Evolutionary conservation across 35 echinoderm and acorn worm species (phyloP), one percentile per base, ranked within the genome.

Genomic region (Stichopus chloronotus): DNA sequence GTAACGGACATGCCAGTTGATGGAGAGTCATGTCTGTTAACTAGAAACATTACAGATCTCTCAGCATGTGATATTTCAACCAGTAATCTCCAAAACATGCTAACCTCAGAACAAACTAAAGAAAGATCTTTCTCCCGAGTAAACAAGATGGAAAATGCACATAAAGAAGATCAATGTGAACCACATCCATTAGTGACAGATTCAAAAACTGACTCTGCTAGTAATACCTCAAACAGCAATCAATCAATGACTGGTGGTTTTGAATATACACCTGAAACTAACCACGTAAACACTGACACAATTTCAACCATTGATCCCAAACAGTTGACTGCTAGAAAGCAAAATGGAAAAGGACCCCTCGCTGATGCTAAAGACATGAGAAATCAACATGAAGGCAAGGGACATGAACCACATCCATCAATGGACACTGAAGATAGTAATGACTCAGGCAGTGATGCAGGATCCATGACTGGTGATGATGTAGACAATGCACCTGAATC

Each of bases 401-500:
- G 11, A 9, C 61, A 65, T 17, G 2, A 17, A 65, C 11, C 11
- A 65, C 61, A 43, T 43, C 61, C 61, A 2, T 65, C 61, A 65
- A 9, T 13, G 11, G 17, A 63, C 4, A 63, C 8, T 63, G 11
- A 14, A 19, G 61, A 8, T 14, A 14, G 11, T 17, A 65, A 65
- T 65, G 61, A 11, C 61, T 65, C 19, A 9, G 19, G 19, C 9
- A 23, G 20, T 78, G 76, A n/a, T 8, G 6, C 8, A 22, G 30
- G 53, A 25, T 53, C 79, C 11, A 55, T 53, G 43, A 9, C 79
- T 83, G 23, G 23, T 56, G 55, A 25, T 68, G 57, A 61, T 87
- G 11, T 23, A 23, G 60, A 87, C 21, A 59, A 87, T n/a, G 25
- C 59, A 24, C 85, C 85, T 61, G 85, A 87, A 88, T 85, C 82